Evolutionary conservation across 1,140 invertebrate species (phyloP).

Genomic region (Zaprionus davidi): DNA sequence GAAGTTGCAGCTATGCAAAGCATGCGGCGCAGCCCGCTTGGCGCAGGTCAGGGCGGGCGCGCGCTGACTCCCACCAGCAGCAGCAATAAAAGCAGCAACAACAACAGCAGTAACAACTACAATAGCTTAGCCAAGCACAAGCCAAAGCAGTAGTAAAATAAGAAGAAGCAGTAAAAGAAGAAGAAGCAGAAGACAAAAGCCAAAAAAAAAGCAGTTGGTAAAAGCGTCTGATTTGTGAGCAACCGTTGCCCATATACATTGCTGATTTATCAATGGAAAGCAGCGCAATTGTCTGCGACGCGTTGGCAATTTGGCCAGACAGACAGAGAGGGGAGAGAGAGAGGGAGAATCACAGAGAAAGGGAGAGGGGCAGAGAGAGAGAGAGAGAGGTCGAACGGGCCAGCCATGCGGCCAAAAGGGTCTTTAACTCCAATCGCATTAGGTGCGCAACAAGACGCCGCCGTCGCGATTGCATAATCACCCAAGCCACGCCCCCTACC

Average conservation of each 20-base stretch:
- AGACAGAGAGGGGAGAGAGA: background rate
- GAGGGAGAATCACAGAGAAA: no score
- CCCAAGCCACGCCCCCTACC: constrained; percentile 5
- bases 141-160: background rate
- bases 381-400: background rate
- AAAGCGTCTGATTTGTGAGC: constrained; percentile 47
- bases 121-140: background rate
- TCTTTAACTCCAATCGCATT: constrained; percentile 49
- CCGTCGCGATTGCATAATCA: constrained; percentile 44
- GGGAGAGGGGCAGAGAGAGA: background rate
- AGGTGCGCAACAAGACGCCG: constrained; percentile 22
- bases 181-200: background rate
- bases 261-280: constrained; percentile 55
- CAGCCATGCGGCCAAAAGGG: constrained; percentile 13
- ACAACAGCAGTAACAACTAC: background rate
- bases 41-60: constrained; percentile 60
- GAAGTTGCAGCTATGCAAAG: constrained; percentile 62
- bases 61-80: constrained; percentile 2
- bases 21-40: constrained; percentile 25
- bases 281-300: constrained; percentile 36
- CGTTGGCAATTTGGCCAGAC: constrained; percentile 31
- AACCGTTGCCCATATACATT: constrained; percentile 36
- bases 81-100: background rate
- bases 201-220: constrained; percentile 28
- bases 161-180: background rate